A percentile compares a stretch with the other conserved stretches of the same genome.
Evolutionary conservation across 2,797 vertebrate genomes (phyloP).

Genomic region (Sarcoramphus papa): DNA sequence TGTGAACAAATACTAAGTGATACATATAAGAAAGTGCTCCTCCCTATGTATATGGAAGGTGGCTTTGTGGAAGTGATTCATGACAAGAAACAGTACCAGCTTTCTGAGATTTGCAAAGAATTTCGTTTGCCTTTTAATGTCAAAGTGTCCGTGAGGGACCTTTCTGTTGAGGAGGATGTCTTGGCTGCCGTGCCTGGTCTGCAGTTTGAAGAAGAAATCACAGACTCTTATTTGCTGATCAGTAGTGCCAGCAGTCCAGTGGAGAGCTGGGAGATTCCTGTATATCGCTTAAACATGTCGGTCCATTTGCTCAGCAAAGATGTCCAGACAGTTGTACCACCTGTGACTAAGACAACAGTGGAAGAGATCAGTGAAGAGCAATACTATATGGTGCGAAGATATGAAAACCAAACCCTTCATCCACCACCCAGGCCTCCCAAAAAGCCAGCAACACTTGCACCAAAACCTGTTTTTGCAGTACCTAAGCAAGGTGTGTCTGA

Average conservation of each 20-base stretch:
- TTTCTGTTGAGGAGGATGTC: slow-evolving; percentile 78
- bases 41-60: slow-evolving; percentile 83
- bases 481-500: neutral
- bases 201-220: slow-evolving; percentile 82
- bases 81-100: slow-evolving; percentile 79
- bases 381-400: slow-evolving; percentile 82
- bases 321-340: neutral
- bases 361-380: slow-evolving; percentile 82
- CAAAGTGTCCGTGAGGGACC: slow-evolving; percentile 82
- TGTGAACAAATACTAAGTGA: slow-evolving; percentile 77
- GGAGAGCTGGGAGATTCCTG: slow-evolving; percentile 80
- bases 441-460: slow-evolving; percentile 56
- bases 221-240: slow-evolving; percentile 79
- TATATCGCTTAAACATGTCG: slow-evolving; percentile 71
- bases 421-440: slow-evolving; percentile 86
- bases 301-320: slow-evolving; percentile 68
- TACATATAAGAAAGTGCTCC: slow-evolving; percentile 59
- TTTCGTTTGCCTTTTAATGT: slow-evolving; percentile 83
- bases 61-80: slow-evolving; percentile 83
- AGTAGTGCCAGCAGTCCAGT: slow-evolving; percentile 65
- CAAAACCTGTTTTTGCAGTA: neutral
- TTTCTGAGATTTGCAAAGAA: slow-evolving; percentile 75
- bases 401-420: slow-evolving; percentile 67
- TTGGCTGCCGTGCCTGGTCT: slow-evolving; percentile 75
- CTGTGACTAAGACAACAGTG: slow-evolving; percentile 54